phyloP scores from a whole-genome alignment of 2,113 vertebrate species.

The Potamarius usumacintae region DNA sequence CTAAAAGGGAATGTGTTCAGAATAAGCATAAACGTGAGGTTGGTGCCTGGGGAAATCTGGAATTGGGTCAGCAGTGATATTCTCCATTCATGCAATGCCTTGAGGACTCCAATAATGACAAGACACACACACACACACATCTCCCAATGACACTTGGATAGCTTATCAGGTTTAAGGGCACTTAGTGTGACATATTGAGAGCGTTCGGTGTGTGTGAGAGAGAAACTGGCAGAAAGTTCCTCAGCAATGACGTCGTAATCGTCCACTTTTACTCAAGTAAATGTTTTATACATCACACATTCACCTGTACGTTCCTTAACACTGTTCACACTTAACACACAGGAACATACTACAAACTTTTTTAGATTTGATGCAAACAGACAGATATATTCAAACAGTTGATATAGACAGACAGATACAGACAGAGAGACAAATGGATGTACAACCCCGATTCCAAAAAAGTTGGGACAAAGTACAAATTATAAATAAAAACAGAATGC shows the following conservation, averaged over 20 bases:
- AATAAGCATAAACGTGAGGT: constrained; percentile 96
- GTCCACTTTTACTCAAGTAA: background rate
- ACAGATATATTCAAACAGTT: background rate
- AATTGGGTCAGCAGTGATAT: constrained; percentile 95
- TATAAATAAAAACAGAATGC: too few species aligned
- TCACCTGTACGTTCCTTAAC: background rate
- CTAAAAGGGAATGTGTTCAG: constrained; percentile 82
- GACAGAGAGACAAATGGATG: background rate
- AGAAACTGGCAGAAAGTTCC: too few species aligned
- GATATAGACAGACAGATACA: background rate
- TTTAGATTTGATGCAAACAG: background rate
- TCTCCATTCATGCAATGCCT: constrained; percentile 78
- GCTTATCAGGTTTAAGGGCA: constrained; percentile 74
- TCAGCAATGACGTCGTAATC: background rate
- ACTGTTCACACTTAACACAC: background rate
- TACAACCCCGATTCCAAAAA: background rate
- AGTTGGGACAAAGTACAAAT: too few species aligned
- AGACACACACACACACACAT: background rate
- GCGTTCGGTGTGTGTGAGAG: too few species aligned
- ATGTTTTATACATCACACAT: background rate
- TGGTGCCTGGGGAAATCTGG: constrained; percentile 86
- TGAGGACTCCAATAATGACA: constrained; percentile 95
- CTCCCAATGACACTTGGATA: constrained; percentile 62
- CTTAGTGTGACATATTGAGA: constrained; percentile 52
- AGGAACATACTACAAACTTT: background rate